Evolutionary conservation across 1,140 invertebrate genomes (phyloP), one percentile per base, ranked within the genome.

Genomic region (Drosophila eugracilis): DNA sequence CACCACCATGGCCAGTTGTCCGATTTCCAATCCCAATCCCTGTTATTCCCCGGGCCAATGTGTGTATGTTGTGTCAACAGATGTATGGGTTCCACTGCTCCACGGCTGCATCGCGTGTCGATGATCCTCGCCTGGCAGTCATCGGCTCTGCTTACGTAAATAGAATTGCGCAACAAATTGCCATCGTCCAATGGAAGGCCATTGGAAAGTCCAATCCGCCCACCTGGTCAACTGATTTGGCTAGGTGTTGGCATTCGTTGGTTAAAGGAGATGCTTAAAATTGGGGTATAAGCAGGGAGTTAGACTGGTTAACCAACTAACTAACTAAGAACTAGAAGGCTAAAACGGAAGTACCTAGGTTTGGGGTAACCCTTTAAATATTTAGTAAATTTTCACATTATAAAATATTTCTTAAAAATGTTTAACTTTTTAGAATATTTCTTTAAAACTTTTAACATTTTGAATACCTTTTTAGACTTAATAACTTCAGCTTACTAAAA

Each of bases 121-220:
- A 58, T 71, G 15, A 58, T 71, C 44, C 59, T 32, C 17, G 69
- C 24, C 21, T 30, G 49, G 49, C 71, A 75, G 72, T 75, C 72
- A 75, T 21, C 32, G 60, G 52, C 36, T 75, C 50, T 75, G 72
- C 60, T 66, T 75, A 75, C 52, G 53, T 75, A 75, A 75, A 75
- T 55, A 75, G 15, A 72, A 72, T 47, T 57, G 65, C 48, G 65
- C 67, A 72, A 71, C 44, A 58, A 72, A 58, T 71, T 49, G 52
- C 28, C 30, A 19, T 34, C 24, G 12, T 2, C 9, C 24, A 15
- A 24, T 1, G n/a, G 0, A n/a, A 14, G 2, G 34, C 15, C 36
- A 1, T 7, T n/a, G n/a, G 24, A 12, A 24, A 14, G 4, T 26
- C 15, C 2, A n/a, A 10, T 26, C 26, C 34, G 37, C 55, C 37